phyloP scores from a whole-genome alignment of 2,113 vertebrate species.

The Leptodactylus fuscus region DNA sequence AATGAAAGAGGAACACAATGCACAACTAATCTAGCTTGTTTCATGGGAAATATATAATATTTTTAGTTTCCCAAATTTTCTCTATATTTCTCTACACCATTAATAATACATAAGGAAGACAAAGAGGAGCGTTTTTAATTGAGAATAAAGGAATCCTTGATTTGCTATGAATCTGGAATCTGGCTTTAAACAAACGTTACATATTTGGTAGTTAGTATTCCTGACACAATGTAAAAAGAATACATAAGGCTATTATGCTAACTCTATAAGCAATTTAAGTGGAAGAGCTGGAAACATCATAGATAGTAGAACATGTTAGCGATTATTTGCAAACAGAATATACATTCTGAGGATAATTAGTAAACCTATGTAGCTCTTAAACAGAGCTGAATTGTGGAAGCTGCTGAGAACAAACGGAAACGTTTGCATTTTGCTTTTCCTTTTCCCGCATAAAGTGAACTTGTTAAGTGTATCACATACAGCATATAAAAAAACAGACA shows the following conservation, averaged over 20 bases:
- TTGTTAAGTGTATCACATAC: neutral
- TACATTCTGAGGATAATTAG: neutral
- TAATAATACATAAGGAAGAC: neutral
- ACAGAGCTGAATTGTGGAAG: neutral
- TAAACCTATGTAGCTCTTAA: neutral
- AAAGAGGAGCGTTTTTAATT: neutral
- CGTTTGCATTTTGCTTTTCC: neutral
- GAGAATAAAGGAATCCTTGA: neutral
- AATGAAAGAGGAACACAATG: too few relatives aligned
- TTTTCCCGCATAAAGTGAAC: neutral
- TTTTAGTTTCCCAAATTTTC: neutral
- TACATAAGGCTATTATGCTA: neutral
- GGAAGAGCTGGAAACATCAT: neutral
- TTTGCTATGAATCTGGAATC: neutral
- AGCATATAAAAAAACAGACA: neutral
- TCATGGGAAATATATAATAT: too few relatives aligned
- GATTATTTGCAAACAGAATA: neutral
- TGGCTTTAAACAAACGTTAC: neutral
- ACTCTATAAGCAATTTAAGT: neutral
- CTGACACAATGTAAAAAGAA: neutral
- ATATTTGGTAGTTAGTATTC: neutral
- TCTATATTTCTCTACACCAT: neutral
- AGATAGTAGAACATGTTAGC: neutral
- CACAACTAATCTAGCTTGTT: too few relatives aligned
- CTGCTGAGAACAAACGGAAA: neutral